phyloP scores from a whole-genome alignment of 2,797 vertebrate genomes.

The Pampus argenteus region DNA sequence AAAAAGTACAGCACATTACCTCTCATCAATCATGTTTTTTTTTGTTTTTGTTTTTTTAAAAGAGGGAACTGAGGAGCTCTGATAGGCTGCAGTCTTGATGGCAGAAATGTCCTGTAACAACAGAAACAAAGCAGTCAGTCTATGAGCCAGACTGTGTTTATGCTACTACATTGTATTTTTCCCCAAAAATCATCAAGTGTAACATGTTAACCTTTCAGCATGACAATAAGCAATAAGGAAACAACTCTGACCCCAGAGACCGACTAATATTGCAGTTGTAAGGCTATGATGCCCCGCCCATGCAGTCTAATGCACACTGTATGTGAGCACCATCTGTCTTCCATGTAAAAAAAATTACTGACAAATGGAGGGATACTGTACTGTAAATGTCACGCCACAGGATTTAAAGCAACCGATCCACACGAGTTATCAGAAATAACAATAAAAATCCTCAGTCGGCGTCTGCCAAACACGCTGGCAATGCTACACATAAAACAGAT shows the following conservation, averaged over 20 bases:
- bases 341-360: constrained; percentile 34
- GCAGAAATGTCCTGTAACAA: no score
- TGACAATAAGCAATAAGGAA: not conserved
- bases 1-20: no score
- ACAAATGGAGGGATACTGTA: constrained; percentile 21
- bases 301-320: constrained; percentile 10
- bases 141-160: no score
- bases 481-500: constrained; percentile 56
- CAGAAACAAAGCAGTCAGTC: no score
- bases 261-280: not conserved
- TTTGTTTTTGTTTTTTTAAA: no score
- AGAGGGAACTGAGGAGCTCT: no score
- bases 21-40: no score
- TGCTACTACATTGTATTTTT: no score
- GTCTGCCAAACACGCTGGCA: constrained; percentile 65
- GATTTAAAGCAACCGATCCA: constrained; percentile 49
- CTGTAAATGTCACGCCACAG: constrained; percentile 41
- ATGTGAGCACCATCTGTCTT: constrained; percentile 52
- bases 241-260: constrained; percentile 9
- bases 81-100: no score
- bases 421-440: constrained; percentile 66
- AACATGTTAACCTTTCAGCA: no score
- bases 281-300: constrained; percentile 17
- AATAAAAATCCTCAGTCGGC: constrained; percentile 42
- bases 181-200: no score